Conservation (phyloP, 1,140 invertebrate genomes). For the Drosophila pandora region DNA sequence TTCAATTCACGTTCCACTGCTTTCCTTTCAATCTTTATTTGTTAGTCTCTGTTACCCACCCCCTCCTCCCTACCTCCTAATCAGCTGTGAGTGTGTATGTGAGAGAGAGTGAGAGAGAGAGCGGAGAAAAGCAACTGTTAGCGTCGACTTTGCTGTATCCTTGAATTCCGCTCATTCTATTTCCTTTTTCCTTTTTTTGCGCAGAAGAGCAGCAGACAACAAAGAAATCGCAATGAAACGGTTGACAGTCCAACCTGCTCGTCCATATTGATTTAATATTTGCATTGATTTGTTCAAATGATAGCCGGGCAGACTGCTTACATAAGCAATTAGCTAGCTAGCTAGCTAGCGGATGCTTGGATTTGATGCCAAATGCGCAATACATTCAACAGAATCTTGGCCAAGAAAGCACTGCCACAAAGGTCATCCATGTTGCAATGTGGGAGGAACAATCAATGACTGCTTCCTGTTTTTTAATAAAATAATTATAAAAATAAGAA, state of each 20-base stretch:
- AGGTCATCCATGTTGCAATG: slow-evolving; percentile 9
- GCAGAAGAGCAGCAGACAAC: slow-evolving; percentile 54
- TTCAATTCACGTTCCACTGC: slow-evolving; percentile 67
- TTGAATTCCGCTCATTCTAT: slow-evolving; percentile 66
- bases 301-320: slow-evolving; percentile 25
- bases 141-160: slow-evolving; percentile 57
- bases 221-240: slow-evolving; percentile 52
- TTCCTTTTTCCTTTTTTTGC: slow-evolving; percentile 58
- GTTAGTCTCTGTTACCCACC: slow-evolving; percentile 29
- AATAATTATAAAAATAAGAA: no score
- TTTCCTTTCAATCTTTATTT: slow-evolving; percentile 39
- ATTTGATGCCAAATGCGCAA: slow-evolving; percentile 38
- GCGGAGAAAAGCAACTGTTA: slow-evolving; percentile 72
- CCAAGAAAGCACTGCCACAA: not conserved
- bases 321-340: slow-evolving; percentile 38
- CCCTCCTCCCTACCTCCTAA: slow-evolving; percentile 23
- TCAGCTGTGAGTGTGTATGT: slow-evolving; percentile 58
- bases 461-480: not conserved
- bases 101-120: not conserved
- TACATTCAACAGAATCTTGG: slow-evolving; percentile 27
- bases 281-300: slow-evolving; percentile 45
- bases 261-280: slow-evolving; percentile 52
- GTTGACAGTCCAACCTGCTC: slow-evolving; percentile 30
- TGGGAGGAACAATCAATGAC: slow-evolving; percentile 13
- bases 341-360: slow-evolving; percentile 4